Evolutionary conservation across 2,797 vertebrate species (phyloP).

Genomic region (Trematomus bernacchii): DNA sequence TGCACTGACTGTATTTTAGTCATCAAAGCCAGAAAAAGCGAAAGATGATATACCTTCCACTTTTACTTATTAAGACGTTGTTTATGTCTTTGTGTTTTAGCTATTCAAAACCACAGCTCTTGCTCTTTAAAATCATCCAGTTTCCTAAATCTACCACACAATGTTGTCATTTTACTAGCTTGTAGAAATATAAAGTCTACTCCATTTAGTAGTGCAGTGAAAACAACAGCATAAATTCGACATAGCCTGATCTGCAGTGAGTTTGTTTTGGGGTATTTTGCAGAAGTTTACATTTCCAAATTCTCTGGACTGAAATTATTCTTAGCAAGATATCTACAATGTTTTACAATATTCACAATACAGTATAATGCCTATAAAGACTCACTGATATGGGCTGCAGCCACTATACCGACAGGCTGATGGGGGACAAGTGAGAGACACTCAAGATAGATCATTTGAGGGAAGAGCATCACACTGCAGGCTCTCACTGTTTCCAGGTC

Average conservation of each 20-base stretch:
- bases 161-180: no score
- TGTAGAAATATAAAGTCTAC: no score
- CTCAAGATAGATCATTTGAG: slow-evolving; percentile 43
- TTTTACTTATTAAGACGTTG: background rate
- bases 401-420: slow-evolving; percentile 59
- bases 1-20: background rate
- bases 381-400: slow-evolving; percentile 60
- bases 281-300: background rate
- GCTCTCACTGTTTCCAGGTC: slow-evolving; percentile 9
- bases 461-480: slow-evolving; percentile 29
- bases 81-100: no score
- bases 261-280: slow-evolving; percentile 4
- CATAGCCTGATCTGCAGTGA: background rate
- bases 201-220: background rate
- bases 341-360: slow-evolving; percentile 35
- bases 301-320: background rate
- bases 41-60: background rate
- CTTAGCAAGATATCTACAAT: background rate
- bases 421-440: slow-evolving; percentile 54
- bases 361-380: slow-evolving; percentile 34
- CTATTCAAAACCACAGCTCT: no score
- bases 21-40: background rate
- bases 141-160: no score
- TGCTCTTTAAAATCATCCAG: no score
- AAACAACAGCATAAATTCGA: background rate